phyloP scores from a whole-genome alignment of 2,888 invertebrate genomes.

The Phalera bucephala region DNA sequence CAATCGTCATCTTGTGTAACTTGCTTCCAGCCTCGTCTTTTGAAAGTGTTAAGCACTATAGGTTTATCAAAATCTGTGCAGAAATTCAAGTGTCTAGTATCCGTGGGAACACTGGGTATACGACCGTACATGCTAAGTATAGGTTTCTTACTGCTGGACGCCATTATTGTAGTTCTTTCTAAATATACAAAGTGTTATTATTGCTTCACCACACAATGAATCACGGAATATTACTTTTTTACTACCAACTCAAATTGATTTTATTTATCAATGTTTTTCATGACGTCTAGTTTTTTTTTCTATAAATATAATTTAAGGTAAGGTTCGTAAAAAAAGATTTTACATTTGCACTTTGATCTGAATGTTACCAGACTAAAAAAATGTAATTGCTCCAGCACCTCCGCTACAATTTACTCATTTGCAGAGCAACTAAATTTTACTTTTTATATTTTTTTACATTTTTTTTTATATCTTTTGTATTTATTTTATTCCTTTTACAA shows the following conservation, averaged over 20 bases:
- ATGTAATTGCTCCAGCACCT: not conserved
- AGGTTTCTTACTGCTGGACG: constrained; percentile 83
- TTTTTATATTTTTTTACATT: not conserved
- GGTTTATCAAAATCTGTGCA: constrained; percentile 57
- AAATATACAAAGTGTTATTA: too few species aligned
- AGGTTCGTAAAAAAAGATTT: not conserved
- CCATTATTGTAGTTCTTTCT: too few species aligned
- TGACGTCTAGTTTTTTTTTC: too few species aligned
- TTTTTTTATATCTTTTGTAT: not conserved
- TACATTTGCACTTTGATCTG: not conserved
- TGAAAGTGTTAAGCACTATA: constrained; percentile 48
- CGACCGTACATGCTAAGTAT: constrained; percentile 70
- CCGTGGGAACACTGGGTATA: constrained; percentile 63
- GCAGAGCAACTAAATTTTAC: not conserved
- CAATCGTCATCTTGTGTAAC: too few species aligned
- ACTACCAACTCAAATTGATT: too few species aligned
- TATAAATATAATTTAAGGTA: too few species aligned
- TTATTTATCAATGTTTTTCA: not conserved
- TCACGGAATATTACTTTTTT: too few species aligned
- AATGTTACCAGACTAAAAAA: not conserved
- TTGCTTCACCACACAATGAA: too few species aligned
- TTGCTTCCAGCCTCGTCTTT: constrained; percentile 84
- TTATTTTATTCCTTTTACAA: too few species aligned
- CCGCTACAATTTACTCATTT: not conserved
- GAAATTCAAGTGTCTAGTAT: constrained; percentile 79